Percentiles rank a stretch among this genome's conserved stretches.
phyloP scores from a whole-genome alignment of 1,140 invertebrate species.

The Saxidomus purpurata region DNA sequence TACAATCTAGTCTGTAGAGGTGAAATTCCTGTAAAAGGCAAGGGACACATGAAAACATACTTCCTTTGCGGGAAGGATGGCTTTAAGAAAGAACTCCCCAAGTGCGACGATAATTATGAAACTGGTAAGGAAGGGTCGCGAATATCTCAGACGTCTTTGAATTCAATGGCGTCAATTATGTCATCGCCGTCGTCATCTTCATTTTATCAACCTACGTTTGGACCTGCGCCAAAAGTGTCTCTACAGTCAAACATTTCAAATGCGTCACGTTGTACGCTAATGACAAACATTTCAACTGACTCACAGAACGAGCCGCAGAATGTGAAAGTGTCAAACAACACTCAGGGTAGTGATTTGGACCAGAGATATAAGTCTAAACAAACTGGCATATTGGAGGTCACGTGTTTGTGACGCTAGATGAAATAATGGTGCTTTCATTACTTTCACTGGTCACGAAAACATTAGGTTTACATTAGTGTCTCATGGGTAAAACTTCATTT shows the following conservation, averaged over 20 bases:
- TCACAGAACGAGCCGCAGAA: neutral
- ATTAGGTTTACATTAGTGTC: no score
- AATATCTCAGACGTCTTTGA: constrained; percentile 43
- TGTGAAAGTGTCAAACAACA: neutral
- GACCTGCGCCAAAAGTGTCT: constrained; percentile 16
- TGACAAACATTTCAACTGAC: neutral
- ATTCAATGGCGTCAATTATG: constrained; percentile 47
- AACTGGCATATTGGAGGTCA: constrained; percentile 59
- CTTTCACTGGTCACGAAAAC: no score
- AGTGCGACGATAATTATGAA: constrained; percentile 56
- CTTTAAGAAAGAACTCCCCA: constrained; percentile 75
- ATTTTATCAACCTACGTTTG: neutral
- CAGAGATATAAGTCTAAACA: constrained; percentile 56
- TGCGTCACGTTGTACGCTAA: neutral
- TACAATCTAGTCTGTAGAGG: constrained; percentile 80
- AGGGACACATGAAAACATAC: constrained; percentile 95
- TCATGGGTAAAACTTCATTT: no score
- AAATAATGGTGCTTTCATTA: no score
- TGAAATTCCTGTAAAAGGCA: constrained; percentile 88
- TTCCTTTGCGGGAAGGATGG: constrained; percentile 91
- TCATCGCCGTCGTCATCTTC: constrained; percentile 33
- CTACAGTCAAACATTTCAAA: constrained; percentile 35
- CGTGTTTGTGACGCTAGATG: constrained; percentile 58
- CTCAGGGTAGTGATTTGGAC: constrained; percentile 14
- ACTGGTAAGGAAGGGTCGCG: neutral